phyloP scores from a whole-genome alignment of 2,888 invertebrate genomes.

The Drosophila sordidula region DNA sequence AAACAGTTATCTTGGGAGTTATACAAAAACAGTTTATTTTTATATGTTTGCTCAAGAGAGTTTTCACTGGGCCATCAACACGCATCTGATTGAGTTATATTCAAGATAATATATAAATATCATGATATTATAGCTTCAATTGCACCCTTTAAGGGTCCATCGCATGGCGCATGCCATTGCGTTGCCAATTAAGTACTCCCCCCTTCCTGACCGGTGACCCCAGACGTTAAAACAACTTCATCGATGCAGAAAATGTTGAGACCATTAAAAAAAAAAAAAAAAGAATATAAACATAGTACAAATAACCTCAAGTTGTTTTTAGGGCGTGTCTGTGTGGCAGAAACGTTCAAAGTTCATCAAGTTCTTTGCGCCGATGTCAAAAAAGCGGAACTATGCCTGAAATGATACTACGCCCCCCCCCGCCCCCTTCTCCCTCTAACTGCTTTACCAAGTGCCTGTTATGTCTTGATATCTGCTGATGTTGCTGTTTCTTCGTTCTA shows the following conservation, averaged over 20 bases:
- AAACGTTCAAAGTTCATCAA: slow-evolving; percentile 56
- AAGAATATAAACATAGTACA: slow-evolving; percentile 25
- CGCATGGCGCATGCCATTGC: slow-evolving; percentile 23
- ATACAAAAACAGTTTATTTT: no score
- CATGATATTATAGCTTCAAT: background rate
- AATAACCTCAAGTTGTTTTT: slow-evolving; percentile 57
- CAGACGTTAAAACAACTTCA: slow-evolving; percentile 62
- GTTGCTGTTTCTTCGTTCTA: slow-evolving; percentile 30
- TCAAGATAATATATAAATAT: background rate
- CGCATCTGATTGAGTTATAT: background rate
- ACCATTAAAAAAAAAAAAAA: slow-evolving; percentile 29
- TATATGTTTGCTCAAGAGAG: no score
- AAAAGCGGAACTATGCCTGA: slow-evolving; percentile 79
- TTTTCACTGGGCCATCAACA: no score
- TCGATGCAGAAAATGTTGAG: slow-evolving; percentile 63
- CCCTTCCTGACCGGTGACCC: slow-evolving; percentile 52
- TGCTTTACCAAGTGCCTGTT: slow-evolving; percentile 2
- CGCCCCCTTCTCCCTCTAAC: slow-evolving; percentile 8
- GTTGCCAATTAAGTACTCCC: slow-evolving; percentile 47
- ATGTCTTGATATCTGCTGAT: slow-evolving; percentile 45
- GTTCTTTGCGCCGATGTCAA: slow-evolving; percentile 42
- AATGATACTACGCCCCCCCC: slow-evolving; percentile 33
- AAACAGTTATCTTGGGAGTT: no score
- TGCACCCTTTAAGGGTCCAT: background rate
- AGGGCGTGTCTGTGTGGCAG: slow-evolving; percentile 45